Evolutionary conservation across 2,113 vertebrate genomes (phyloP).

Genomic region (Carollia perspicillata): DNA sequence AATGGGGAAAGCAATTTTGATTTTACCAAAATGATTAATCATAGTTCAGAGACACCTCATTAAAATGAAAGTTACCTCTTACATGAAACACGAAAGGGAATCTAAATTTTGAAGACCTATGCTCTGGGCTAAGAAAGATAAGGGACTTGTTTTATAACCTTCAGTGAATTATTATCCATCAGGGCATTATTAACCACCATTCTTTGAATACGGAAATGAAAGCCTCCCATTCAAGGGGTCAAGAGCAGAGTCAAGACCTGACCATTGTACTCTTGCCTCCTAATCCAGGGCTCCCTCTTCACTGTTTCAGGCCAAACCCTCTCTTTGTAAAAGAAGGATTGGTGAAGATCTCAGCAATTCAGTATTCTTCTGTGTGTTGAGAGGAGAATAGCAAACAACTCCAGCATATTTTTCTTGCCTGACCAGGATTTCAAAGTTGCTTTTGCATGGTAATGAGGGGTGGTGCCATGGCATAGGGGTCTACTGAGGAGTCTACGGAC

Average conservation of each 20-base stretch:
- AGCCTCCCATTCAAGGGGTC: not conserved
- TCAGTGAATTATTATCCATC: not conserved
- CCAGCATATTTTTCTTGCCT: not conserved
- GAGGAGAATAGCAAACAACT: not conserved
- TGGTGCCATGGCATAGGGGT: not conserved
- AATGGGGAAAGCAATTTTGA: conserved; percentile 17
- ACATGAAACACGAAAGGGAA: not conserved
- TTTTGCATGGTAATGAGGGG: not conserved
- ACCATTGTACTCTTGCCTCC: not conserved
- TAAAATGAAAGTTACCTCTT: not conserved
- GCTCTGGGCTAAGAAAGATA: not conserved
- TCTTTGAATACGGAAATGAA: not conserved
- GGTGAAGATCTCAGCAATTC: not conserved
- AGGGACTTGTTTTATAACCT: not conserved
- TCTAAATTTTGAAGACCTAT: not conserved
- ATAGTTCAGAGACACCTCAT: not conserved
- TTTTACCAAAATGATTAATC: not conserved
- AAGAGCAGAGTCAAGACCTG: not conserved
- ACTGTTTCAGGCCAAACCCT: not conserved
- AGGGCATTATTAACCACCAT: not conserved
- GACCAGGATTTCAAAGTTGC: conserved; percentile 28
- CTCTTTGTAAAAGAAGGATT: not conserved
- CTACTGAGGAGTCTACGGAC: not conserved
- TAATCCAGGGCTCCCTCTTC: not conserved
- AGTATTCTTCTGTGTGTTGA: not conserved